These are phyloP conservation scores for Chrysolina americana DNA, from an alignment of 2,888 invertebrate species.

Conservation along the genomic window DNA sequence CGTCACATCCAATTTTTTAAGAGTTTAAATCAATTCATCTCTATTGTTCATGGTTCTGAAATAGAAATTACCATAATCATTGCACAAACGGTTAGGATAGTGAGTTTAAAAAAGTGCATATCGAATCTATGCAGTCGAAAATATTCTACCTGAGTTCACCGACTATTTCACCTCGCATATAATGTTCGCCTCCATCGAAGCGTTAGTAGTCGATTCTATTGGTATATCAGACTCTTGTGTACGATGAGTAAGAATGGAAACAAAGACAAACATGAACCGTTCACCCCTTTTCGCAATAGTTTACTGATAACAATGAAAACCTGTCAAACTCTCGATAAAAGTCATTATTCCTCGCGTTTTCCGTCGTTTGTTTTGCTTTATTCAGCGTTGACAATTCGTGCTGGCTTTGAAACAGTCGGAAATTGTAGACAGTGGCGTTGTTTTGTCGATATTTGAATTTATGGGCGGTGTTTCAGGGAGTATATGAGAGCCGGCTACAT, in stretches of 20 bases:
- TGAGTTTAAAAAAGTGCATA: no score
- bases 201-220: background rate
- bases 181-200: no score
- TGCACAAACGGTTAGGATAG: no score
- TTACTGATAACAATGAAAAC: conserved; percentile 15
- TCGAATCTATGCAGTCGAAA: no score
- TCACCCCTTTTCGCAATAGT: conserved; percentile 1
- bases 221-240: background rate
- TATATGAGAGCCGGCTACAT: background rate
- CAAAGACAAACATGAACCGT: conserved; percentile 4
- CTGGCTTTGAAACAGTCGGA: conserved; percentile 10
- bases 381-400: background rate
- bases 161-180: no score
- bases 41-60: no score
- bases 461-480: background rate
- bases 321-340: conserved; percentile 7
- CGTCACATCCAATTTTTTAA: no score
- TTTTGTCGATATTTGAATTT: background rate
- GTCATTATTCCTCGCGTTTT: background rate
- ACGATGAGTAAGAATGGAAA: background rate
- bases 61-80: no score
- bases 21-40: no score
- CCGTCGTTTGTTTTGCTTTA: conserved; percentile 11
- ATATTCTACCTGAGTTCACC: no score
- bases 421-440: background rate